Evolutionary conservation across 2,888 invertebrate species (phyloP).

Genomic region (Coenonympha glycerion): DNA sequence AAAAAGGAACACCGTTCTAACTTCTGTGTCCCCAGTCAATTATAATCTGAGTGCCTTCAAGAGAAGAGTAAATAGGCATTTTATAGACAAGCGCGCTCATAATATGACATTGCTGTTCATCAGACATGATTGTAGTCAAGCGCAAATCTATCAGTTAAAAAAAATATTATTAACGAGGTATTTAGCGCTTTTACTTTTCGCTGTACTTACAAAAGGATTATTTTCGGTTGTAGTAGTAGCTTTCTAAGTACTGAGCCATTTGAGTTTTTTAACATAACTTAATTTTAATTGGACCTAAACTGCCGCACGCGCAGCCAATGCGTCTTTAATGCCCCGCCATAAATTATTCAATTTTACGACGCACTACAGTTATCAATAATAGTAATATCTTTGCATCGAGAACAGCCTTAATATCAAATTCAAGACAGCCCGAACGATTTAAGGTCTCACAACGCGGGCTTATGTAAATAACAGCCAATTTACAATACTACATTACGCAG

Average conservation of each 20-base stretch:
- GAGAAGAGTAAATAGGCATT: too few species aligned
- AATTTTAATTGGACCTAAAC: constrained; percentile 49
- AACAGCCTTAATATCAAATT: constrained; percentile 38
- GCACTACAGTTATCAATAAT: constrained; percentile 53
- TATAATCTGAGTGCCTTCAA: too few species aligned
- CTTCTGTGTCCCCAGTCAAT: too few species aligned
- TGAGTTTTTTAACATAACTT: background rate
- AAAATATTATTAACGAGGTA: background rate
- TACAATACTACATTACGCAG: constrained; percentile 19
- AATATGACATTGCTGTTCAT: too few species aligned
- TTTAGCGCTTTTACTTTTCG: too few species aligned
- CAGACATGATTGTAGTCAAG: too few species aligned
- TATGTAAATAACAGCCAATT: constrained; percentile 22
- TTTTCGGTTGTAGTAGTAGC: too few species aligned
- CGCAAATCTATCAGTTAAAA: background rate
- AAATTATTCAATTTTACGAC: constrained; percentile 62
- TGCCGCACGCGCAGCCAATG: constrained; percentile 33
- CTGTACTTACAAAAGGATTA: too few species aligned
- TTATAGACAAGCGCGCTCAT: too few species aligned
- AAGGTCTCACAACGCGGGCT: constrained; percentile 20
- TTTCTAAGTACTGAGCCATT: background rate
- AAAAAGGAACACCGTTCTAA: too few species aligned
- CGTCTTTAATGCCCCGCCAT: constrained; percentile 40
- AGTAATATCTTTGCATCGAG: constrained; percentile 52
- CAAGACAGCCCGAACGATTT: constrained; percentile 22